Evolutionary conservation across 2,888 invertebrate genomes (phyloP), one percentile per base, ranked within the genome.

Genomic region (Lymantria monacha): DNA sequence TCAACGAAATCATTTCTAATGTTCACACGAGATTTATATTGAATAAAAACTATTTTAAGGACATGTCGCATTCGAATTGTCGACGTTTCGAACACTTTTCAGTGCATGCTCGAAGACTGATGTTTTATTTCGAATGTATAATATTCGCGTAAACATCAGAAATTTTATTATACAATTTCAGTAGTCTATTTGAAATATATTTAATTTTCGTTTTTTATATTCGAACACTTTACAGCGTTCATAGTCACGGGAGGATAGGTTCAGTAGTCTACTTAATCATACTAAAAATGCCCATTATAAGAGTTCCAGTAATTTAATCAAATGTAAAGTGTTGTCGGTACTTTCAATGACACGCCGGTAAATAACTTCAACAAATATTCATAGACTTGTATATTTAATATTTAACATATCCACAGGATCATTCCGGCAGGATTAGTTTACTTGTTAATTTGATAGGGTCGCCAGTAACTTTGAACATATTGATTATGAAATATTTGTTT

Each of bases 321-420:
- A 49, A 46, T 8, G 9, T 12, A 15, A 42, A 22, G 49, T 53
- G 53, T 53, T 31, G 45, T 46, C 49, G 46, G 46, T 52, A 44
- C 49, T 65, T 59, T 61, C 59, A 64, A 61, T 61, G 59, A 54
- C 44, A 48, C 37, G 54, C 9, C 44, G 47, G 55, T 51, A 44
- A 38, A 41, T 14, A 41, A 14, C 47, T 48, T 52, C 47, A 45
- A 57, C 54, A 46, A 55, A 48, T 40, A 54, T 59, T 53, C 59
- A 51, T 50, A 57, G 55, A 57, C 53, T n/a, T 55, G 53, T 61
- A 64, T 69, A 70, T 66, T 68, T 69, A 69, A 65, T 63, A 67
- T 72, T 64, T 67, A 56, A 70, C 53, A 55, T 64, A 64, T 60
- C 56, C 61, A 57, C 48, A 62, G 70, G 61, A 65, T 60, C 62